phyloP scores from a whole-genome alignment of 2,113 vertebrate species.

The Kryptolebias marmoratus region DNA sequence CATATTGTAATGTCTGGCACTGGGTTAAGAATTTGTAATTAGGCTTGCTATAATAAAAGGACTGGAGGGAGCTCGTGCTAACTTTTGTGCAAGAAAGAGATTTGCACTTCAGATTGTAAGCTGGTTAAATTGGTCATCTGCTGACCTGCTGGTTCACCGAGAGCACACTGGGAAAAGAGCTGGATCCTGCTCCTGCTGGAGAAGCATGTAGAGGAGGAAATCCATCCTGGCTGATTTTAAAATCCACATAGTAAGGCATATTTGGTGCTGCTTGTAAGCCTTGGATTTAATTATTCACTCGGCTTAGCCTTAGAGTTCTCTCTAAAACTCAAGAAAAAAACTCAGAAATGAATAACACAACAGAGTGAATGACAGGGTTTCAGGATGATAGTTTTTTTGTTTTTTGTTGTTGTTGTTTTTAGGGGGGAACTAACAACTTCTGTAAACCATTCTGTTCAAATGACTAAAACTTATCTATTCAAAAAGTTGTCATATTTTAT shows the following conservation, averaged over 20 bases:
- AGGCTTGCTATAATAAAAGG: constrained; percentile 98
- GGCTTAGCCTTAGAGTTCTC: constrained; percentile 1
- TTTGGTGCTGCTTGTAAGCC: constrained; percentile 1
- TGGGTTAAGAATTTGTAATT: constrained; percentile 99
- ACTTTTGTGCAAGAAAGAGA: constrained; percentile 84
- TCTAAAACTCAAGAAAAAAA: neutral
- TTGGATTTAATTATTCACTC: neutral
- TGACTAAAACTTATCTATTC: neutral
- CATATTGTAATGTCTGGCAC: constrained; percentile 95
- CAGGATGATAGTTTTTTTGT: neutral
- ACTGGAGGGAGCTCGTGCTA: constrained; percentile 91
- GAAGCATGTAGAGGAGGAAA: neutral
- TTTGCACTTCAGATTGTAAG: constrained; percentile 79
- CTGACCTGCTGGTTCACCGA: constrained; percentile 41
- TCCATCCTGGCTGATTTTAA: neutral
- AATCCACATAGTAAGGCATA: neutral
- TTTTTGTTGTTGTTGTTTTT: no score
- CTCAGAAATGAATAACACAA: neutral
- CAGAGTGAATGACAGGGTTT: neutral
- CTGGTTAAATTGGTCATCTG: constrained; percentile 38
- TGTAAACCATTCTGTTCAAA: neutral
- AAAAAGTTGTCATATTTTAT: neutral
- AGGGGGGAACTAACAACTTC: neutral
- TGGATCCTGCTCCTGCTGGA: neutral
- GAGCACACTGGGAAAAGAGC: constrained; percentile 30